Percentiles rank a stretch among this genome's conserved stretches.
These are phyloP conservation scores for Ophion slaviceki DNA, from an alignment of 2,888 invertebrate species.

Conservation along the genomic window DNA sequence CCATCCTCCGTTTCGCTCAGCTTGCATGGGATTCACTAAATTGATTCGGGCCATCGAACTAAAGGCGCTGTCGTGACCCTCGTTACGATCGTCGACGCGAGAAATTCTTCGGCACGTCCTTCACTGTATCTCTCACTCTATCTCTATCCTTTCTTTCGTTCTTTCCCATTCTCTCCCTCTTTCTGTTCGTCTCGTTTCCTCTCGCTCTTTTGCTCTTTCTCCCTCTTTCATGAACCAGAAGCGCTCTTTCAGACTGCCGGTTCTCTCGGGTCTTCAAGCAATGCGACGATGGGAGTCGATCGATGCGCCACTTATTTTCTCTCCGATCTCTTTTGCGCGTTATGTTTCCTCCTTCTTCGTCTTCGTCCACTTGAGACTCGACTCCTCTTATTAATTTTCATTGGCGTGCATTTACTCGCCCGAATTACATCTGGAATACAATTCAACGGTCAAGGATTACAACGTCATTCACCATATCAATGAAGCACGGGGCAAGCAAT, in stretches of 20 bases:
- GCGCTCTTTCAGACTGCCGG: conserved; percentile 8
- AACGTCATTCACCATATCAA: conserved; percentile 25
- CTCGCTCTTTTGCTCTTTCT: not conserved
- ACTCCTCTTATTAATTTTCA: conserved; percentile 62
- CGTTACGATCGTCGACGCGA: conserved; percentile 66
- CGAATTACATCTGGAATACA: conserved; percentile 35
- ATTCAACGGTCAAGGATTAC: conserved; percentile 38
- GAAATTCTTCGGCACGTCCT: conserved; percentile 67
- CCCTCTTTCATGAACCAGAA: conserved; percentile 8
- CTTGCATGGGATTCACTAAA: conserved; percentile 74
- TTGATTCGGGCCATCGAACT: conserved; percentile 77
- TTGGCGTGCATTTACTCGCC: conserved; percentile 55
- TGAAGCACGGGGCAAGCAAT: not conserved
- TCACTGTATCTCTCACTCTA: conserved; percentile 50
- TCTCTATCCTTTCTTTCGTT: conserved; percentile 22
- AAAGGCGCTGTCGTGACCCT: conserved; percentile 74
- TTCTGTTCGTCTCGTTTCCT: not conserved
- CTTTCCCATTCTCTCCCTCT: not conserved
- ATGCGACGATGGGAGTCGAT: conserved; percentile 43
- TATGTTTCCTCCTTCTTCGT: conserved; percentile 6
- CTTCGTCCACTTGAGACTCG: conserved; percentile 54
- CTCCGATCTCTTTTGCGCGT: conserved; percentile 39
- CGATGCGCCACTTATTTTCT: conserved; percentile 60
- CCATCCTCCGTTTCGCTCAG: conserved; percentile 53
- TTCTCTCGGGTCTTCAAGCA: conserved; percentile 16